Percentiles rank a stretch among this genome's conserved stretches.
phyloP scores from a whole-genome alignment of 2,113 vertebrate genomes.

The Nycticorax nycticorax region DNA sequence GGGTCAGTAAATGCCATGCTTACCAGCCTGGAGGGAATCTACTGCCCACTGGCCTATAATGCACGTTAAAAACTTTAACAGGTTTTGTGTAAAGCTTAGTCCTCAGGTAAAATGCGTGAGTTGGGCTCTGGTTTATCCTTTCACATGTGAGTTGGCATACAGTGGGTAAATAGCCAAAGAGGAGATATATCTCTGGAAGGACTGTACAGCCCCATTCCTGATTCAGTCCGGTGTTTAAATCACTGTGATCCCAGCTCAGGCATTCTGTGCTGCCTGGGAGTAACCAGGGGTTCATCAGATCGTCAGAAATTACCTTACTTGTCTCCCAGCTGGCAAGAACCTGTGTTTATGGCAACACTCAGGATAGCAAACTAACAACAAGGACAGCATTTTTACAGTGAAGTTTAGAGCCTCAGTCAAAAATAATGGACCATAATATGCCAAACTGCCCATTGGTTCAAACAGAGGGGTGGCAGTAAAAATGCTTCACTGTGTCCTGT shows the following conservation, averaged over 20 bases:
- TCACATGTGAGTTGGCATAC: not conserved
- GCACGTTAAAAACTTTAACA: not conserved
- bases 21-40: not conserved
- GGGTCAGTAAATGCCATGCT: not conserved
- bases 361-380: not conserved
- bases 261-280: not conserved
- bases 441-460: slow-evolving; percentile 4
- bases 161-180: not conserved
- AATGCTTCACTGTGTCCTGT: not conserved
- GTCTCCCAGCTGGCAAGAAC: not conserved
- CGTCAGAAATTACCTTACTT: not conserved
- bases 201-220: not conserved
- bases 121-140: not conserved
- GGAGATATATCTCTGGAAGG: not conserved
- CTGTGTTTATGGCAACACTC: slow-evolving; percentile 1
- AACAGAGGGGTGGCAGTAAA: not conserved
- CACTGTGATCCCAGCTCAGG: not conserved
- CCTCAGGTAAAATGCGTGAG: not conserved
- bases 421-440: slow-evolving; percentile 34
- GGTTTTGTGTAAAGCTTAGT: not conserved
- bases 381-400: slow-evolving; percentile 19
- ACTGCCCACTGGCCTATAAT: not conserved
- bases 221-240: not conserved
- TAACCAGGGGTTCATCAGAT: not conserved
- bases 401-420: slow-evolving; percentile 46